Base-by-base conservation (phyloP, 1,140 invertebrate genomes). In the Nixonia krombeini region DNA sequence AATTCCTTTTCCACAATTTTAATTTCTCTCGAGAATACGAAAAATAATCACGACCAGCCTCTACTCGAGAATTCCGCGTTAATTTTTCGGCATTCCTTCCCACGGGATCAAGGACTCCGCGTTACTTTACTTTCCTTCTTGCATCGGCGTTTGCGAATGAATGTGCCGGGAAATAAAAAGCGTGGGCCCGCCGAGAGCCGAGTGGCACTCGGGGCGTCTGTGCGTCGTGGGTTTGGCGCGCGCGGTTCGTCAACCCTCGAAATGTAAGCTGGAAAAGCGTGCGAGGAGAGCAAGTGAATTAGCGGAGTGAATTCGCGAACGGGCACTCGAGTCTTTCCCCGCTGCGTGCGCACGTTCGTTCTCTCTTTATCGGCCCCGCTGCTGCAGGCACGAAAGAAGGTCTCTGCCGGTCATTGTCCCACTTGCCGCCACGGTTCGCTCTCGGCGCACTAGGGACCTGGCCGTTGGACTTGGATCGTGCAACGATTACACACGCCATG, bases 381-480 rank as follows among this genome's bases (percentile, higher is more conserved):
- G 10, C 9, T 15, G 50, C 42, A 40, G 66, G 62, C 52, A 49
- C 47, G 80, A 85, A 85, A 85, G 81, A 83, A 85, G 83, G 83
- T 85, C 83, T 82, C 79, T 76, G 63, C 72, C 82, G 83, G 83
- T 85, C 83, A 77, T 85, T 83, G 83, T 83, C 78, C 83, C 67
- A 85, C 81, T 83, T 85, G 80, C 67, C 59, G 70, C 42, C 55
- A 44, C 56, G 65, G 38, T 37, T 59, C 55, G 52, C 50, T 55
- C 35, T 26, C 23, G 35, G 29, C 52, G 46, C 26, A 45, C 50
- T 41, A 66, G 59, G 63, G 55, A 59, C 62, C 75, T 75, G 77
- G 76, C 74, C 77, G 72, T 73, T 74, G 68, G 74, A 66, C 75
- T 79, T 70, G 75, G 70, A 74, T 69, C 69, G 65, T 21, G 38